Evolutionary conservation across 2,113 vertebrate genomes (phyloP).

Genomic region (Anoura caudifer): DNA sequence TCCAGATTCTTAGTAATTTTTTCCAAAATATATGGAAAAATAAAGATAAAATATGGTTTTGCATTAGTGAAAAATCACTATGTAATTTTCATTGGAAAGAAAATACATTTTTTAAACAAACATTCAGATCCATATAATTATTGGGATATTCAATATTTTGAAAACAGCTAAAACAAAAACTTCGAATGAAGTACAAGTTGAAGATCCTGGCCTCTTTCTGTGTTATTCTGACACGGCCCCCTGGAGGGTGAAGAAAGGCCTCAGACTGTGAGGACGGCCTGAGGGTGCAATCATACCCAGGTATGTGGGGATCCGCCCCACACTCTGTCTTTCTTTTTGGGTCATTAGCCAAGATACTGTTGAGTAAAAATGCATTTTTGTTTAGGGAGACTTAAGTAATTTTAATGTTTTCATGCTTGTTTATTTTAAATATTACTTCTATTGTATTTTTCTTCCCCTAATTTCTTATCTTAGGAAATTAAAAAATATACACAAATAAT

Average conservation of each 20-base stretch:
- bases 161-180: not conserved
- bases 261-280: not conserved
- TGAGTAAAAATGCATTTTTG: not conserved
- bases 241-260: not conserved
- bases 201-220: not conserved
- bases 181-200: not conserved
- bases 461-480: not conserved
- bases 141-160: not conserved
- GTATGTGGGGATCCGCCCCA: not conserved
- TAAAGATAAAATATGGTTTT: not conserved
- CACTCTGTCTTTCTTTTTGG: not conserved
- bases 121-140: not conserved
- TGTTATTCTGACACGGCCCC: not conserved
- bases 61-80: not conserved
- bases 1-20: not conserved
- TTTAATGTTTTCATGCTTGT: not conserved
- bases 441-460: not conserved
- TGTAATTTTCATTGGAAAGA: not conserved
- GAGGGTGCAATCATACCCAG: not conserved
- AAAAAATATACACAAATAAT: not conserved
- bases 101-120: not conserved
- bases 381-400: not conserved
- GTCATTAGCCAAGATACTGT: not conserved
- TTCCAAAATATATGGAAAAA: not conserved
- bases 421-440: conserved; percentile 17